Evolutionary conservation across 2,888 invertebrate species (phyloP).

Genomic region (Pyrgus malvae): DNA sequence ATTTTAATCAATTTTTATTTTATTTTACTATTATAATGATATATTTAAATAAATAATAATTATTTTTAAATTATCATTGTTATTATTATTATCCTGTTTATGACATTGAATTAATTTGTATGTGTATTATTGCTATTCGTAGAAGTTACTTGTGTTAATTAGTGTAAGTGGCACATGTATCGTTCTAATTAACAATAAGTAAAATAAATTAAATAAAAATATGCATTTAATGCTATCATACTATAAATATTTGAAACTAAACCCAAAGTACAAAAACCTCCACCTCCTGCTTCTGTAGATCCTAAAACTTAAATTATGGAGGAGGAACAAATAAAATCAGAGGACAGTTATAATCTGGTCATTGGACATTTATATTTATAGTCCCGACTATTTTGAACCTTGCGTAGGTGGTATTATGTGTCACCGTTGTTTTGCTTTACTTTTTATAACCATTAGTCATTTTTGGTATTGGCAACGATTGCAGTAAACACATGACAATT

Average conservation of each 20-base stretch:
- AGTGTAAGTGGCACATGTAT: too few relatives aligned
- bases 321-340: neutral
- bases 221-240: conserved; percentile 6
- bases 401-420: conserved; percentile 53
- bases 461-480: conserved; percentile 49
- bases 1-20: too few relatives aligned
- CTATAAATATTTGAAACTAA: conserved; percentile 7
- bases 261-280: neutral
- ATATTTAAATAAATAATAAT: too few relatives aligned
- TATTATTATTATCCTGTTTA: too few relatives aligned
- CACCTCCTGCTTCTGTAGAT: neutral
- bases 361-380: conserved; percentile 22
- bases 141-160: too few relatives aligned
- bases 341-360: conserved; percentile 27
- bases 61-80: too few relatives aligned
- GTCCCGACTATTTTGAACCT: conserved; percentile 47
- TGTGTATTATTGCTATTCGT: too few relatives aligned
- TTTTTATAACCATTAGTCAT: conserved; percentile 54
- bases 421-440: conserved; percentile 50
- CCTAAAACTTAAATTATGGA: neutral
- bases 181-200: too few relatives aligned
- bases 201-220: too few relatives aligned
- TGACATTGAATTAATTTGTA: too few relatives aligned
- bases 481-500: conserved; percentile 44
- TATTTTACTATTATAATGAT: too few relatives aligned